Conservation (phyloP, 2,113 vertebrate species). For the Embiotoca jacksoni region DNA sequence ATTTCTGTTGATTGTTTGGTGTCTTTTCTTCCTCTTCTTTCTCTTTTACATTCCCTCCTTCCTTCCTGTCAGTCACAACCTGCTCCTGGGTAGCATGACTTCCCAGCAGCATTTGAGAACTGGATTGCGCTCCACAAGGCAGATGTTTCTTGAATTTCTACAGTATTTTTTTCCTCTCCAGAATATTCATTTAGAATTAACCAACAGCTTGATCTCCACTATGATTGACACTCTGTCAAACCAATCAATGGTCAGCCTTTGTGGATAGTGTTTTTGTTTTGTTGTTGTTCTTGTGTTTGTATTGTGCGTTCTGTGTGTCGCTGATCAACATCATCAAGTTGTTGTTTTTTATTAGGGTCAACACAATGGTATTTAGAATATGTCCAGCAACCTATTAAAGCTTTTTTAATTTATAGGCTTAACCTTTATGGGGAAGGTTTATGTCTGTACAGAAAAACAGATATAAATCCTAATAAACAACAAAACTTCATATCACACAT, state of each 20-base stretch:
- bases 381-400: too few species aligned
- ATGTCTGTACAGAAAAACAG: too few species aligned
- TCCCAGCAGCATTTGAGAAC: conserved; percentile 29
- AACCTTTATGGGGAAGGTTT: too few species aligned
- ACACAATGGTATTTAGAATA: too few species aligned
- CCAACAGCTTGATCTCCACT: too few species aligned
- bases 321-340: too few species aligned
- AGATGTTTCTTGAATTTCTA: conserved; percentile 30
- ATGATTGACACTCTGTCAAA: conserved; percentile 28
- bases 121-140: conserved; percentile 66
- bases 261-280: conserved; percentile 33
- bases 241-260: conserved; percentile 61
- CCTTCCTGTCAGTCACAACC: conserved; percentile 6
- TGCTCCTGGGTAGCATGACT: conserved; percentile 52
- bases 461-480: too few species aligned
- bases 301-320: background rate
- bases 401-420: too few species aligned
- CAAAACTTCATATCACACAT: background rate
- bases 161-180: conserved; percentile 1
- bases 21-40: background rate
- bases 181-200: conserved; percentile 16
- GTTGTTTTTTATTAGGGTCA: too few species aligned
- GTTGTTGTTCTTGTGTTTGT: background rate
- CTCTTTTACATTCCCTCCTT: conserved; percentile 4
- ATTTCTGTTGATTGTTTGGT: conserved; percentile 11